Evolutionary conservation across 2,113 vertebrate genomes (phyloP).

Genomic region (Scartelaos histophorus): DNA sequence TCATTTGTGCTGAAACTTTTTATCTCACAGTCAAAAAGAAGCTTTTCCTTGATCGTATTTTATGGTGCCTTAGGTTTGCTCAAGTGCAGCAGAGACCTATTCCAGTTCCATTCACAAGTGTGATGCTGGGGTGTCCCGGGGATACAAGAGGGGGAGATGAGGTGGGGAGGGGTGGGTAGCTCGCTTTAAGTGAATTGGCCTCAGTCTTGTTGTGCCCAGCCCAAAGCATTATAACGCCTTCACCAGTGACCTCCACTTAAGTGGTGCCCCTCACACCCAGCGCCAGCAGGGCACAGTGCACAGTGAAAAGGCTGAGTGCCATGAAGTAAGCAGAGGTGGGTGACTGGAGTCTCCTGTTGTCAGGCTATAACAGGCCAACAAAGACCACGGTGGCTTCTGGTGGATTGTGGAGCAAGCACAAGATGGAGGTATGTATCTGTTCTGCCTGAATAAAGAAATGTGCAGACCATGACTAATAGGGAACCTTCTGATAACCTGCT

Average conservation of each 20-base stretch:
- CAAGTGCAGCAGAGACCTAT: constrained; percentile 49
- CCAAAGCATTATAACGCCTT: constrained; percentile 70
- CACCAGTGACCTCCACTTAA: constrained; percentile 64
- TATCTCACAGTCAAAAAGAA: constrained; percentile 21
- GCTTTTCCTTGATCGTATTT: constrained; percentile 17
- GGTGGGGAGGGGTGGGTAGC: constrained; percentile 30
- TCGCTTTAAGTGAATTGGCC: constrained; percentile 75
- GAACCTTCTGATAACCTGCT: not conserved
- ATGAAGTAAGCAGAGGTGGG: constrained; percentile 29
- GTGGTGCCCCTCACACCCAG: constrained; percentile 51
- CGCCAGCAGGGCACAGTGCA: constrained; percentile 39
- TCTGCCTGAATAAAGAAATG: not conserved
- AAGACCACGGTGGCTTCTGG: constrained; percentile 3
- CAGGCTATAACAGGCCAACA: constrained; percentile 20
- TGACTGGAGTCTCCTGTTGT: constrained; percentile 46
- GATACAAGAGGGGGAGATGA: constrained; percentile 31
- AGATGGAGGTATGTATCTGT: constrained; percentile 1
- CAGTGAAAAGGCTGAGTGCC: constrained; percentile 50
- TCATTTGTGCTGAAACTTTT: constrained; percentile 34
- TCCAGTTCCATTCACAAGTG: constrained; percentile 64
- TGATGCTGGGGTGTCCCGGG: constrained; percentile 49
- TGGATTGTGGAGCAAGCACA: not conserved
- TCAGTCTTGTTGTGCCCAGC: constrained; percentile 62
- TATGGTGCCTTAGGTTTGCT: constrained; percentile 28
- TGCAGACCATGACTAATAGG: not conserved